Evolutionary conservation across 2,888 invertebrate genomes (phyloP).

Genomic region (Argyresthia goedartella): DNA sequence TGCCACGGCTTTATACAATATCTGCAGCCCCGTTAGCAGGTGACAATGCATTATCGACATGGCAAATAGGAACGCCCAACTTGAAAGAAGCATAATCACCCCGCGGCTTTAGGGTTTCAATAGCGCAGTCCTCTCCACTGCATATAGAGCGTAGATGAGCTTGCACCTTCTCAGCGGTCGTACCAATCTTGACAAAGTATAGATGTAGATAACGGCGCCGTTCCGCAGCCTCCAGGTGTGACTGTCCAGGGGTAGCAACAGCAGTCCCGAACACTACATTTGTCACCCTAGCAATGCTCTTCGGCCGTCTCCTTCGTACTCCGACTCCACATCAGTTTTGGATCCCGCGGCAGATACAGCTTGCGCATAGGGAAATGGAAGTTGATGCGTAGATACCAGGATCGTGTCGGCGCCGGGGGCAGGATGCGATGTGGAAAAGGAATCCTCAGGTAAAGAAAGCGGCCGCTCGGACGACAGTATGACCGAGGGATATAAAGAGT

Average conservation of each 20-base stretch:
- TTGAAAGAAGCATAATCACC: slow-evolving; percentile 8
- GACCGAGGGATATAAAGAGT: too few species aligned
- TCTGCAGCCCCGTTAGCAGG: too few species aligned
- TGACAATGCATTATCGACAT: slow-evolving; percentile 2
- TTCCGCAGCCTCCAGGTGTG: not conserved
- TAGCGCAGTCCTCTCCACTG: slow-evolving; percentile 4
- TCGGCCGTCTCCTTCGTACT: not conserved
- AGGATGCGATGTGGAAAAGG: too few species aligned
- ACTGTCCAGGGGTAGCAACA: not conserved
- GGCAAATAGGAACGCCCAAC: slow-evolving; percentile 4
- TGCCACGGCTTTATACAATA: slow-evolving; percentile 9
- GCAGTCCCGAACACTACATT: not conserved
- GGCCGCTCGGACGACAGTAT: too few species aligned
- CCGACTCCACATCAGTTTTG: not conserved
- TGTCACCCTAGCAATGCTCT: not conserved
- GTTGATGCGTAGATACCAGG: too few species aligned
- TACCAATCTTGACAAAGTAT: slow-evolving; percentile 8
- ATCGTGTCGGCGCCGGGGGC: too few species aligned
- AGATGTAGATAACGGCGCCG: not conserved
- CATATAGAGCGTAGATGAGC: slow-evolving; percentile 5
- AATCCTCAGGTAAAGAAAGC: too few species aligned
- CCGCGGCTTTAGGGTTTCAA: slow-evolving; percentile 8
- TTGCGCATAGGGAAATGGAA: too few species aligned
- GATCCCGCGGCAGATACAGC: too few species aligned
- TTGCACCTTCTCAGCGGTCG: slow-evolving; percentile 6